Percentiles rank a stretch among this genome's conserved stretches.
These are phyloP conservation scores for Drosophila nigricruria DNA, from an alignment of 2,888 invertebrate species.

Conservation along the genomic window DNA sequence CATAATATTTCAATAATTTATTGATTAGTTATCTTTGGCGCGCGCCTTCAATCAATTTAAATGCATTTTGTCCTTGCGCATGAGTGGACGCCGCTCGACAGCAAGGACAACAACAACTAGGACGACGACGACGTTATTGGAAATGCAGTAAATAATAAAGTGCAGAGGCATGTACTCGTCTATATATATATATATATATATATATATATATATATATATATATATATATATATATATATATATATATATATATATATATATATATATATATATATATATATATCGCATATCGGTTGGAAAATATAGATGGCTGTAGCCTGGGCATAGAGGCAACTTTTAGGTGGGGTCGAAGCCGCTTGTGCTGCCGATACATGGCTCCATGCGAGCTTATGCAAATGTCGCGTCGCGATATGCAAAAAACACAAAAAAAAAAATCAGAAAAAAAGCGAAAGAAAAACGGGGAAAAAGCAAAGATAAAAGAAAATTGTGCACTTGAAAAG, in stretches of 20 bases:
- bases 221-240: slow-evolving; percentile 17
- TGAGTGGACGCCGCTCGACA: slow-evolving; percentile 63
- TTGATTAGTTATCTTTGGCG: slow-evolving; percentile 75
- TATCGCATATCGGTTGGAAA: slow-evolving; percentile 42
- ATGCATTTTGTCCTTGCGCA: slow-evolving; percentile 78
- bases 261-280: slow-evolving; percentile 15
- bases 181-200: slow-evolving; percentile 26
- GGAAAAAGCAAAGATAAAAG: slow-evolving; percentile 9
- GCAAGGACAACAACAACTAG: slow-evolving; percentile 41
- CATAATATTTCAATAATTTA: slow-evolving; percentile 72
- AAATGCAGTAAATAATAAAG: slow-evolving; percentile 76
- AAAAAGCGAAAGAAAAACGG: not conserved
- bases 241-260: slow-evolving; percentile 10
- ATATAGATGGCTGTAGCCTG: slow-evolving; percentile 35
- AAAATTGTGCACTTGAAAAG: slow-evolving; percentile 57
- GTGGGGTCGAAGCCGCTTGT: slow-evolving; percentile 4
- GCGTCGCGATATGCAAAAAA: slow-evolving; percentile 61
- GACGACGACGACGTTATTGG: slow-evolving; percentile 56
- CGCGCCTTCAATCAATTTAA: slow-evolving; percentile 73
- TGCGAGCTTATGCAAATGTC: slow-evolving; percentile 76
- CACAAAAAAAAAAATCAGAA: slow-evolving; percentile 9
- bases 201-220: slow-evolving; percentile 14
- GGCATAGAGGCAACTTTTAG: slow-evolving; percentile 1
- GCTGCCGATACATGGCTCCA: slow-evolving; percentile 51
- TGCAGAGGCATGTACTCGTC: slow-evolving; percentile 40